These are phyloP conservation scores for Pyrochroa serraticornis DNA, from an alignment of 2,888 invertebrate genomes.

Conservation along the genomic window DNA sequence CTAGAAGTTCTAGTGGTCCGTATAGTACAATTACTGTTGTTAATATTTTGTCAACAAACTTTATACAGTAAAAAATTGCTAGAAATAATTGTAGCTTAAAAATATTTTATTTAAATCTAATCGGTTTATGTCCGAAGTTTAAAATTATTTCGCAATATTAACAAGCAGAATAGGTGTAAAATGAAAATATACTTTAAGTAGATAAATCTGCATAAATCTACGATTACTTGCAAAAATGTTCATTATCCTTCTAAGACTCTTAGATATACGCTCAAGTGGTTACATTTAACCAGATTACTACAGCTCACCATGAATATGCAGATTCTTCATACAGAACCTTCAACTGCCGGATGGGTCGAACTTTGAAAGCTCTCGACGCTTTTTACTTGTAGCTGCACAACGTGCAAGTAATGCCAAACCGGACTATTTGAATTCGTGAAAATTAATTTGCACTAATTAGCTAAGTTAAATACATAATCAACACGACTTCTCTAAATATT, in stretches of 20 bases:
- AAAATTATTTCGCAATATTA: too few relatives aligned
- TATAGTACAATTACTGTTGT: too few relatives aligned
- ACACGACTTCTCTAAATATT: conserved; percentile 1
- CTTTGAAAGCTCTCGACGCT: not conserved
- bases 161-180: too few relatives aligned
- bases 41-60: too few relatives aligned
- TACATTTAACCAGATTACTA: conserved; percentile 39
- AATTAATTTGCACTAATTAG: conserved; percentile 21
- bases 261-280: conserved; percentile 40
- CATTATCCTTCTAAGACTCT: conserved; percentile 39
- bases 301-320: conserved; percentile 40
- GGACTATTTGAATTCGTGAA: conserved; percentile 1
- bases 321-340: conserved; percentile 31
- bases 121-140: too few relatives aligned
- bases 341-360: conserved; percentile 6
- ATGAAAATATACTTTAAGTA: conserved; percentile 33
- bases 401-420: conserved; percentile 12
- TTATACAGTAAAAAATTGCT: too few relatives aligned
- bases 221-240: conserved; percentile 41
- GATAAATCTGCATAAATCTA: conserved; percentile 38
- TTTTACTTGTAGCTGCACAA: conserved; percentile 20
- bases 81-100: too few relatives aligned
- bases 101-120: too few relatives aligned
- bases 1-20: too few relatives aligned
- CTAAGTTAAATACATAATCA: conserved; percentile 14